A percentile compares a stretch with the other conserved stretches of the same genome.
phyloP scores from a whole-genome alignment of 1,140 invertebrate species.

The Atta colombica region DNA sequence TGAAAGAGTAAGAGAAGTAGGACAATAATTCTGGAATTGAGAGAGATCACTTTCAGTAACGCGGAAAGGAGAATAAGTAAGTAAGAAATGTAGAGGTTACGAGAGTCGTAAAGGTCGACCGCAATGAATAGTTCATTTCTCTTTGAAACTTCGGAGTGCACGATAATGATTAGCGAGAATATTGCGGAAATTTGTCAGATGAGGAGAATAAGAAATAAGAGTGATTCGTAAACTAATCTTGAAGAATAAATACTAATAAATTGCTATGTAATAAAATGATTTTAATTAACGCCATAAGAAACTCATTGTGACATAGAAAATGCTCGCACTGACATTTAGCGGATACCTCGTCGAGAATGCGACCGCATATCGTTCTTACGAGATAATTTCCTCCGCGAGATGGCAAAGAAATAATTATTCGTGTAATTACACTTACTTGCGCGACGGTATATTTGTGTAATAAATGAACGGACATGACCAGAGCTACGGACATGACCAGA shows the following conservation, averaged over 20 bases:
- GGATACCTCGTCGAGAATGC: neutral
- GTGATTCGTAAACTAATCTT: constrained; percentile 69
- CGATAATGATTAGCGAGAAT: constrained; percentile 68
- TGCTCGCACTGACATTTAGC: neutral
- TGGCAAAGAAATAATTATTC: constrained; percentile 44
- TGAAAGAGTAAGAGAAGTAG: constrained; percentile 6
- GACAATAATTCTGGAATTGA: constrained; percentile 38
- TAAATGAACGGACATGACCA: constrained; percentile 2
- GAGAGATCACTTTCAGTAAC: constrained; percentile 37
- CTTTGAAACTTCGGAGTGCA: constrained; percentile 69
- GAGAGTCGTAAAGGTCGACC: constrained; percentile 63
- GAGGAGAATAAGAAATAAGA: constrained; percentile 53
- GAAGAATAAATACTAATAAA: constrained; percentile 63
- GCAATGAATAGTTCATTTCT: constrained; percentile 77
- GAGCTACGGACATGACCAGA: neutral
- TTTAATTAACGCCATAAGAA: constrained; percentile 39
- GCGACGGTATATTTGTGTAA: constrained; percentile 24
- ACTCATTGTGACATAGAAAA: constrained; percentile 37
- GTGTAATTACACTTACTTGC: constrained; percentile 44
- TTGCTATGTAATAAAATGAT: constrained; percentile 39
- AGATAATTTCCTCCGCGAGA: neutral
- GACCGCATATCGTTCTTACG: constrained; percentile 9
- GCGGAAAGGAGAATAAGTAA: constrained; percentile 22
- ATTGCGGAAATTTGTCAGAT: constrained; percentile 66
- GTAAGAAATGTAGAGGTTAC: constrained; percentile 26